Base-by-base conservation (phyloP, 2,888 invertebrate genomes). In the Smittia aterrima region DNA sequence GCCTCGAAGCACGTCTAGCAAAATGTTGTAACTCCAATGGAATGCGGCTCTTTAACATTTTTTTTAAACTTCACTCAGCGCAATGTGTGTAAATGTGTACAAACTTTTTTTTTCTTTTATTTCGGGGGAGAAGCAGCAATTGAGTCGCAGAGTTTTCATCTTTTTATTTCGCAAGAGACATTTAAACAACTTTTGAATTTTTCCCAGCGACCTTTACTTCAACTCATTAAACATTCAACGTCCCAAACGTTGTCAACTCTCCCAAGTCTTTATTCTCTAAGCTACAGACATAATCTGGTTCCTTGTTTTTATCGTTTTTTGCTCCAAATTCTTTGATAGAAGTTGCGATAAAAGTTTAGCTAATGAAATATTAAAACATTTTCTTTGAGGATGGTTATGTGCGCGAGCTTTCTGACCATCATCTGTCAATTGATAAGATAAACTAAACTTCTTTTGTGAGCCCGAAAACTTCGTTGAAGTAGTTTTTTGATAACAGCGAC, bases 371-470 rank as follows among this genome's bases (percentile, higher is more conserved):
- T 4, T 38, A 4, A 38, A 38, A 38, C n/a, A n/a, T n/a, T n/a
- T n/a, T n/a, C n/a, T n/a, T n/a, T n/a, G n/a, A n/a, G n/a, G n/a
- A n/a, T n/a, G n/a, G n/a, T n/a, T n/a, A n/a, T n/a, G 32, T 32
- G 32, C 9, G 32, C 32, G 32, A 32, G 32, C 32, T n/a, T n/a
- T n/a, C n/a, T n/a, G 47, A 47, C 47, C 47, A 47, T 47, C 47
- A 47, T 47, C 47, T 24, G 58, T 58, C 24, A 58, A 24, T 58
- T 58, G 58, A 58, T 58, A 58, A 58, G 58, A 58, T 58, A 58
- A 58, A 58, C 20, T 22, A 3, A 22, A 58, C 3, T 58, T 22
- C 58, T 22, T 20, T 22, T 13, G 24, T n/a, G 58, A 47, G 47
- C 13, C n/a, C 47, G 58, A 47, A 47, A 47, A 4, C 11, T 47